Evolutionary conservation across 2,113 vertebrate species (phyloP).

Genomic region (Corythornis cristatus): DNA sequence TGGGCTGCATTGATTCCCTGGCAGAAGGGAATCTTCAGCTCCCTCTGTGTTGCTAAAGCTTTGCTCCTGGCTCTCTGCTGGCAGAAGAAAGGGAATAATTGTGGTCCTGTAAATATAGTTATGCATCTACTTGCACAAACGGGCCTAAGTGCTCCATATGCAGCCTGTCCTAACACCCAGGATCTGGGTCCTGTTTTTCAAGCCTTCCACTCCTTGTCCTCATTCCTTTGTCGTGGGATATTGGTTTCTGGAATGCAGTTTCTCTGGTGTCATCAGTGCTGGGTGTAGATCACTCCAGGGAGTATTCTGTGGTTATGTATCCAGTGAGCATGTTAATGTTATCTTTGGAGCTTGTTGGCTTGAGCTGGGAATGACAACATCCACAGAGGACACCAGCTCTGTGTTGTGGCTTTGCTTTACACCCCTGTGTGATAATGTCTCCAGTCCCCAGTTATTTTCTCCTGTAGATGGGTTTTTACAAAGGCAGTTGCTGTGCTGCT

Average conservation of each 20-base stretch:
- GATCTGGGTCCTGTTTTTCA: constrained; percentile 62
- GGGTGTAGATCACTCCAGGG: constrained; percentile 67
- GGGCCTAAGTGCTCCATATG: not conserved
- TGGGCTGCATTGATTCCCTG: constrained; percentile 17
- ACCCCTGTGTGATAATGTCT: not conserved
- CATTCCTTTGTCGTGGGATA: constrained; percentile 69
- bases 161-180: constrained; percentile 30
- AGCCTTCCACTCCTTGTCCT: constrained; percentile 63
- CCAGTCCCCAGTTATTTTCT: not conserved
- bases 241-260: constrained; percentile 73
- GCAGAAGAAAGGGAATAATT: constrained; percentile 56
- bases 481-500: not conserved
- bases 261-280: constrained; percentile 73
- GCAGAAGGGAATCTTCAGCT: constrained; percentile 39
- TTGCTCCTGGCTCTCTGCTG: constrained; percentile 54
- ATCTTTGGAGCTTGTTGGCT: constrained; percentile 20
- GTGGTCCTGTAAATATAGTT: constrained; percentile 61
- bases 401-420: constrained; percentile 43
- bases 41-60: constrained; percentile 3
- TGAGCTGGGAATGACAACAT: constrained; percentile 9
- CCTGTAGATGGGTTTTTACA: not conserved
- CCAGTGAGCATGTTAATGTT: constrained; percentile 50
- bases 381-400: not conserved
- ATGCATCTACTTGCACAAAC: constrained; percentile 58
- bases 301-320: constrained; percentile 57